These are phyloP conservation scores for Micromesistius poutassou DNA, from an alignment of 2,797 vertebrate species.

Conservation along the genomic window DNA sequence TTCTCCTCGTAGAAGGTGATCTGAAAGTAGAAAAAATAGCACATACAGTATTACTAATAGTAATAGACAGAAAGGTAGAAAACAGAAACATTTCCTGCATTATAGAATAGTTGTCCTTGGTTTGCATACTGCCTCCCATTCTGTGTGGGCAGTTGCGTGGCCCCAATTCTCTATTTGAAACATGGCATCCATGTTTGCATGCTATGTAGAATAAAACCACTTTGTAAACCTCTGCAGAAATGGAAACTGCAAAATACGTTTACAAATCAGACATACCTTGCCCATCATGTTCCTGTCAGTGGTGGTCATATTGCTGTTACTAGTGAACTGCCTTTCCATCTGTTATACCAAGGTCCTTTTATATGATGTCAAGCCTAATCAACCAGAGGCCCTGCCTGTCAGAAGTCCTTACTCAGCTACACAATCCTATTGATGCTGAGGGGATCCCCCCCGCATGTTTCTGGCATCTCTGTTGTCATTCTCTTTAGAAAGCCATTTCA, in stretches of 20 bases:
- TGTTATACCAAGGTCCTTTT: slow-evolving; percentile 64
- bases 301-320: slow-evolving; percentile 37
- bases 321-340: slow-evolving; percentile 34
- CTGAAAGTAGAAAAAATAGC: slow-evolving; percentile 51
- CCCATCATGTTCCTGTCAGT: slow-evolving; percentile 39
- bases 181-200: neutral
- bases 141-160: neutral
- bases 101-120: slow-evolving; percentile 41
- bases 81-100: slow-evolving; percentile 64
- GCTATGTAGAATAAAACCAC: slow-evolving; percentile 32
- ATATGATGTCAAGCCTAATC: slow-evolving; percentile 59
- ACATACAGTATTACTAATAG: slow-evolving; percentile 9
- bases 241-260: neutral
- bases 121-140: neutral
- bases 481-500: too few species aligned
- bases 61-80: slow-evolving; percentile 46
- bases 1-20: slow-evolving; percentile 77
- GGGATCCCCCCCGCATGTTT: neutral
- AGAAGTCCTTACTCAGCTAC: slow-evolving; percentile 60
- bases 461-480: neutral
- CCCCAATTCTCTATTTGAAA: neutral
- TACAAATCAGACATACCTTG: slow-evolving; percentile 51
- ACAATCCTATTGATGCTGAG: slow-evolving; percentile 17
- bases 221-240: slow-evolving; percentile 33
- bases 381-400: slow-evolving; percentile 58